Base-by-base conservation (phyloP, 92 coral and sea anemone genomes). In the Palythoa grandiflora region DNA sequence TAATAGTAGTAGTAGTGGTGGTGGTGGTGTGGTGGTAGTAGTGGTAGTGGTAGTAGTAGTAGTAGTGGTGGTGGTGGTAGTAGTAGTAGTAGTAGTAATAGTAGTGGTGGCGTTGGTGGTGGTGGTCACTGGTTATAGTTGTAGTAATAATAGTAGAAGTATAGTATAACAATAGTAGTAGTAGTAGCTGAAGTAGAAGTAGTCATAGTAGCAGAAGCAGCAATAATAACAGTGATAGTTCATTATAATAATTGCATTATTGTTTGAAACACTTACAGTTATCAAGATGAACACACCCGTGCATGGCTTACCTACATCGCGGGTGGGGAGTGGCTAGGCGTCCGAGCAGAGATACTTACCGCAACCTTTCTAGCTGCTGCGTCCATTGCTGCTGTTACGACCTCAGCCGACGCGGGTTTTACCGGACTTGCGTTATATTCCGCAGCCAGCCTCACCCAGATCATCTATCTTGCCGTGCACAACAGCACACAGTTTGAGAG, bases 281-380 rank as follows among this genome's bases (percentile, higher is more conserved):
- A 66, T 38, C 92, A 84, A 68, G 92, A 89, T 53, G 86, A 80
- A 14, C 92, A 89, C 52, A 89, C 92, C 15, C 87, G 80, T 14
- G 80, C 92, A 1, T 89, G 92, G 92, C 84, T 89, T 63, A 79
- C 87, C 54, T 66, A 84, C 73, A 84, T 89, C 54, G 87, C 89
- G 20, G 89, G 92, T 15, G 92, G 83, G 1, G 89, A 87, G 77
- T 89, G 92, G 92, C 83, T 89, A 0, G 92, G 92, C 7, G 74
- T 89, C 17, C 85, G 92, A 68, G 79, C 87, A n/a, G 92, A 89
- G 51, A 38, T 89, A 53, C 84, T 89, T 40, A 77, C 89, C 44
- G 87, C 88, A 17, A 83, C 88, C 36, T 89, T 89, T 60, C 83
- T 84, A n/a, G 79, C 76, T 77, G 76, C 83, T 28, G 92, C 88